phyloP scores from a whole-genome alignment of 2,888 invertebrate species.

The Lutraria lutraria region DNA sequence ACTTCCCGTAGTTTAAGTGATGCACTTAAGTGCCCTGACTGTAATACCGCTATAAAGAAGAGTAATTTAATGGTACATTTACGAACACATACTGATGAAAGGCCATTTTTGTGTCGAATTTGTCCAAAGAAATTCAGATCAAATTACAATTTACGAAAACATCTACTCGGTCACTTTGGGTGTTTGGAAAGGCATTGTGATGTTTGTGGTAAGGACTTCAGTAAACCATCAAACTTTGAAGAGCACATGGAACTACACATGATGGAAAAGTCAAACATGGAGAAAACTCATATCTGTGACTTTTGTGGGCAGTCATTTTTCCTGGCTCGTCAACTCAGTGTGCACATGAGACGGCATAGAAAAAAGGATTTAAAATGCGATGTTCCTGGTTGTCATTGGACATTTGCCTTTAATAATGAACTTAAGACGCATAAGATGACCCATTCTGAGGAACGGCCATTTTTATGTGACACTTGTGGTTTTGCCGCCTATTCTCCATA shows the following conservation, averaged over 20 bases:
- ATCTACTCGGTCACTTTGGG: conserved; percentile 81
- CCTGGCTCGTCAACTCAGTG: conserved; percentile 77
- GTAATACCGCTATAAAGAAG: conserved; percentile 77
- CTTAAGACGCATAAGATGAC: conserved; percentile 94
- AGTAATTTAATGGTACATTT: conserved; percentile 82
- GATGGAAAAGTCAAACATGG: conserved; percentile 87
- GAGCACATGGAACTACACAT: conserved; percentile 78
- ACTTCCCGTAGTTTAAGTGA: conserved; percentile 69
- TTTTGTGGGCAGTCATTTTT: conserved; percentile 95
- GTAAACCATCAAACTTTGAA: conserved; percentile 73
- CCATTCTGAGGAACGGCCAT: conserved; percentile 93
- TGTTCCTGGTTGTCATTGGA: conserved; percentile 94
- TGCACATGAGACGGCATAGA: conserved; percentile 92
- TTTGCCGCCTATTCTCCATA: conserved; percentile 89
- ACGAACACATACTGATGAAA: conserved; percentile 79
- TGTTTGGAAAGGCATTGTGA: conserved; percentile 79
- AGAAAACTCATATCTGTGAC: conserved; percentile 93
- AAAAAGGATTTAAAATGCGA: conserved; percentile 90
- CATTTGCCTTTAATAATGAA: conserved; percentile 94
- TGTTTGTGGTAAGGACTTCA: conserved; percentile 80
- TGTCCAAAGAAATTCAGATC: conserved; percentile 80
- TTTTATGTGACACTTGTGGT: conserved; percentile 93
- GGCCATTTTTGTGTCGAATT: conserved; percentile 81
- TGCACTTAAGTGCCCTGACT: conserved; percentile 80
- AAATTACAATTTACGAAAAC: conserved; percentile 79